Evolutionary conservation across 1,140 invertebrate species (phyloP), one percentile per base, ranked within the genome.

Genomic region (Drosophila busckii): DNA sequence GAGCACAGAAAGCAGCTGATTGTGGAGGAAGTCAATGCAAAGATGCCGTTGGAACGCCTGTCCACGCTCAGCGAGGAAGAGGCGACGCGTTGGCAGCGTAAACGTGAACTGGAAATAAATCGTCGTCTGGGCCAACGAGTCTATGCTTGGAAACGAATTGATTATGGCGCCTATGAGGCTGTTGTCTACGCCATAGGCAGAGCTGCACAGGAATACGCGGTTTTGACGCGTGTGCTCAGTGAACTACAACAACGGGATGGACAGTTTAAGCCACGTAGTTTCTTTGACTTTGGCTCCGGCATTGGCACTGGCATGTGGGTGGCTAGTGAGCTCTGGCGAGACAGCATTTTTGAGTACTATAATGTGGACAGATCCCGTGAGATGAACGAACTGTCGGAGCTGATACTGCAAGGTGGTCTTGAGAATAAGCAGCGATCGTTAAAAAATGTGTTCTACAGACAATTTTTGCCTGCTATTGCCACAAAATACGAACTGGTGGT

Each of bases 241-340:
- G 95, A 97, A 89, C 93, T 97, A 31, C 88, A 88, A 55, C 68
- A 76, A 35, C 88, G 90, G 16, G 89, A 93, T 84, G 88, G 89
- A 31, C 59, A 91, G n/a, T 98, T 95, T 86, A 87, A 88, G 31
- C 96, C 96, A 0, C 88, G 88, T 52, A 92, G 92, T 45, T 89
- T 96, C 44, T 94, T 96, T 84, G 96, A 98, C 88, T 97, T 96
- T 89, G 96, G 96, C 3, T 97, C 96, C 32, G 96, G 96, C 8
- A 87, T 96, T 31, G 96, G 96, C 2, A 94, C 94, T 17, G 93
- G 91, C 0, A 91, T 92, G 23, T 97, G 96, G 95, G 95, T 93
- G 13, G 91, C 93, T 2, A 92, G 92, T 59, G 82, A 89, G 5
- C 88, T 90, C 13, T 97, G 95, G 95, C 83, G 88, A 3, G 88